A percentile compares a stretch with the other conserved stretches of the same genome.
Conservation (phyloP, 2,888 invertebrate genomes). For the Thymelicus lineola region DNA sequence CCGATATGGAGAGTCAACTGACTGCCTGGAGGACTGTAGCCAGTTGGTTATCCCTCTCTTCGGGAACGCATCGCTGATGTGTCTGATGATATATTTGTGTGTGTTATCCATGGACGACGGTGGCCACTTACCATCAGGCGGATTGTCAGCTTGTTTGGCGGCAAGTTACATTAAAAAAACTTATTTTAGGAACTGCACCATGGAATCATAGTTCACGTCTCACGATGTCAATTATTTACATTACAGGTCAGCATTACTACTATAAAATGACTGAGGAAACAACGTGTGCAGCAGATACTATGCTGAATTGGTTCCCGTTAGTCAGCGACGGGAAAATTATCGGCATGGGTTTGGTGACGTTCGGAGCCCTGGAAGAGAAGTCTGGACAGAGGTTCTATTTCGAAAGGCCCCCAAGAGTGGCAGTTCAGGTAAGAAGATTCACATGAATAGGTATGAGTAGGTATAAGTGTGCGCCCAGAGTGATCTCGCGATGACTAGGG, state of each 20-base stretch:
- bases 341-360: conserved; percentile 12
- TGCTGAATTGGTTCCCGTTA: conserved; percentile 28
- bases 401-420: conserved; percentile 10
- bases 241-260: conserved; percentile 26
- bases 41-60: too few species aligned
- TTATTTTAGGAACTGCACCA: not conserved
- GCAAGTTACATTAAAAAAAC: too few species aligned
- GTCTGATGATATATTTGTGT: too few species aligned
- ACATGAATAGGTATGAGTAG: too few species aligned
- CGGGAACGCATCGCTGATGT: too few species aligned
- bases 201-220: not conserved
- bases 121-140: too few species aligned
- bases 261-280: conserved; percentile 15
- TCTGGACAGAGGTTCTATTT: conserved; percentile 21
- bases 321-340: conserved; percentile 15
- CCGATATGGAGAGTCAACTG: too few species aligned
- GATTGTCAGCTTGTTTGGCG: too few species aligned
- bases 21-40: too few species aligned
- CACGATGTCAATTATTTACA: not conserved
- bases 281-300: not conserved
- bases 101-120: too few species aligned
- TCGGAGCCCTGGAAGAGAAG: conserved; percentile 11
- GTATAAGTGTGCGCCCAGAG: too few species aligned
- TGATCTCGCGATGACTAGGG: too few species aligned
- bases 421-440: conserved; percentile 14